Conservation (phyloP, 2,113 vertebrate species). For the Rhynchopsitta pachyrhyncha region DNA sequence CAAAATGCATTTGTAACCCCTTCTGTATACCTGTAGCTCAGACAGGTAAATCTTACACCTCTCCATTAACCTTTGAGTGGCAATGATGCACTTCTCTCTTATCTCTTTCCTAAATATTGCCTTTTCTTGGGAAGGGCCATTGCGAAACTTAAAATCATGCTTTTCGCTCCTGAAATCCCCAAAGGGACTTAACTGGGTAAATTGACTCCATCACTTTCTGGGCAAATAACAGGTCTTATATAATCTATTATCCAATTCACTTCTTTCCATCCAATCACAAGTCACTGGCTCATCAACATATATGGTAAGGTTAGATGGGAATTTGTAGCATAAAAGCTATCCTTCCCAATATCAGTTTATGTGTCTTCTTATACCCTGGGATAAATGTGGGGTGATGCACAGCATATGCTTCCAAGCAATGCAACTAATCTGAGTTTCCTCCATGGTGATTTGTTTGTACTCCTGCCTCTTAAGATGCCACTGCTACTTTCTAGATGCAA, state of each 20-base stretch:
- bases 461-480: not conserved
- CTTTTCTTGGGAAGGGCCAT: not conserved
- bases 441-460: not conserved
- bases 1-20: not conserved
- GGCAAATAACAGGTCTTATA: not conserved
- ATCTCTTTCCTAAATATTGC: not conserved
- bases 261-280: not conserved
- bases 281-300: not conserved
- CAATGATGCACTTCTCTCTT: not conserved
- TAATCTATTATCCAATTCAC: not conserved
- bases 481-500: not conserved
- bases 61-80: not conserved
- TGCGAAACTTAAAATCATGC: not conserved
- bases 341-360: not conserved
- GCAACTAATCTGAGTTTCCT: not conserved
- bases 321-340: not conserved
- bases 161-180: not conserved
- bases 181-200: not conserved
- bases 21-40: not conserved
- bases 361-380: not conserved
- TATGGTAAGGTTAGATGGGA: not conserved
- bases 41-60: not conserved
- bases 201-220: not conserved
- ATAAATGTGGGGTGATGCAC: not conserved
- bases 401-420: not conserved